Base-by-base conservation (phyloP, 30 jellyfish, hydroid and myxozoan genomes). In the Calvadosia cruxmelitensis region DNA sequence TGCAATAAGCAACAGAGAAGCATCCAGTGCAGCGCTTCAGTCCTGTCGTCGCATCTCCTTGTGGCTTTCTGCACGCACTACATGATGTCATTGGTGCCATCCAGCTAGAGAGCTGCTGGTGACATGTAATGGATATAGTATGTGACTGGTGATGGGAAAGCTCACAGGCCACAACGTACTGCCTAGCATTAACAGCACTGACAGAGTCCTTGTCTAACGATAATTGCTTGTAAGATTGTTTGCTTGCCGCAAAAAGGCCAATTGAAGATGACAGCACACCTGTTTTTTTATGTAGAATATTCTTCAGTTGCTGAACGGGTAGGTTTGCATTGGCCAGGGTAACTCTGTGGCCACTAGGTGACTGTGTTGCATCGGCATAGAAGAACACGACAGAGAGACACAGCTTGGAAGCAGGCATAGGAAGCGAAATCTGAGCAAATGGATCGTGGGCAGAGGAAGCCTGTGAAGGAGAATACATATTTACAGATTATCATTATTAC, bases 1-100 rank as follows among this genome's bases (percentile, higher is more conserved):
- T 49, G 70, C 98, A 89, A 57, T 89, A 89, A 13, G 98, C 88
- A 2, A 81, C 83, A 26, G 52, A 75, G 81, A 77, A 30, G 63
- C 98, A 89, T 1, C 93, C 79, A 0, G 98, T 76, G 82, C 98
- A 89, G 2, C 98, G 92, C 32, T 89, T 89, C 69, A 89, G 50
- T 68, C 69, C 73, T 15, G 34, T 50, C 42, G 71, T 49, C 62
- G 57, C 85, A 53, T 67, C 29, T 7, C 71, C 90, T 27, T 20
- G 62, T 72, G 76, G 90, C 2, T 79, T 31, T 50, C 70, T 77
- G 50, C 64, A 51, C 52, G 95, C 80, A 29, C 33, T 28, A 20
- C 80, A 81, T 48, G 94, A 89, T 2, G 34, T 29, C 3, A 49
- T 72, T 7, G 63, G 33, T 0, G 66, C 69, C 33, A 74, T 62